Base-by-base conservation (phyloP, 2,797 vertebrate genomes). In the Siniperca obscura region DNA sequence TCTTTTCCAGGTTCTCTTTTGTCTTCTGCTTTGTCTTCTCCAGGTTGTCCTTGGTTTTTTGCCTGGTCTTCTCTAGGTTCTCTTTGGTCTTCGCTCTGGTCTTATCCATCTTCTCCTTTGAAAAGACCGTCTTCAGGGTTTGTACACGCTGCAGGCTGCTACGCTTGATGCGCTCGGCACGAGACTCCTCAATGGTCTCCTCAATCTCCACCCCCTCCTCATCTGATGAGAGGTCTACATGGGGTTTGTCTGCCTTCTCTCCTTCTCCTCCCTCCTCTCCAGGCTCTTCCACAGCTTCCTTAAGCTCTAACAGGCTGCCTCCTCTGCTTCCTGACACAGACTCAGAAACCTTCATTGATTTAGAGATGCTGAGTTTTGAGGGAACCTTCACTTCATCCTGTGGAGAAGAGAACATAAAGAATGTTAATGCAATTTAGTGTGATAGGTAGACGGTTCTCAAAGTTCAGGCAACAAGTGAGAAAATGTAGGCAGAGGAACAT, bases 61-160 rank as follows among this genome's bases (percentile, higher is more conserved):
- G 95, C 87, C 90, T 97, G 68, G 97, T 98, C 93, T 96, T 98
- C 93, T 98, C 97, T 95, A 98, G 95, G 90, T 98, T 98, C 65
- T 98, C 96, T 86, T 96, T 98, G 86, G 98, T 99, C 90, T 96
- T 98, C 77, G 97, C 95, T 91, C 92, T 97, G 70, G 97, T 99
- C 93, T 98, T 98, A 91, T 98, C 98, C 97, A 99, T 99, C 93
- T 98, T 98, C 91, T 98, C 97, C 91, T 96, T 98, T 48, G 98
- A 99, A 90, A 99, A 99, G 40, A 96, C 98, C 3, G 98, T 98
- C 95, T 99, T 99, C 84, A 99, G 96, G 94, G 92, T 98, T 85
- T 99, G 98, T 67, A 99, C 97, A 2, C 97, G 97, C 80, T 97
- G 97, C 92, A 99, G 95, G 82, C 98, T 98, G 6, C 98, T 99